Evolutionary conservation across 2,797 vertebrate species (phyloP), one percentile per base, ranked within the genome.

Genomic region (Nyctibius grandis): DNA sequence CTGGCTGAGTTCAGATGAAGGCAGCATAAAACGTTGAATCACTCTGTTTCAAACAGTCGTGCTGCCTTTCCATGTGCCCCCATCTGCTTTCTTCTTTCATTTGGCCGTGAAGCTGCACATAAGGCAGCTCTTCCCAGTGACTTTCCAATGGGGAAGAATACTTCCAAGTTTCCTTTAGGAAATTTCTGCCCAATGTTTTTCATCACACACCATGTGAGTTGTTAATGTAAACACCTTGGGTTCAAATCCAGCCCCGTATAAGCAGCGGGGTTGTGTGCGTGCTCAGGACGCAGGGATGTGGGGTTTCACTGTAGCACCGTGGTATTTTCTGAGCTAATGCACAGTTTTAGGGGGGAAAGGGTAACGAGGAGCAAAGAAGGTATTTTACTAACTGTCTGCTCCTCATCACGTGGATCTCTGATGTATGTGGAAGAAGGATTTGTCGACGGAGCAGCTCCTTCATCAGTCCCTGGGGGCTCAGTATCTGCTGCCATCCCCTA

Each of bases 221-320:
- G 44, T 73, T 80, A 22, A 44, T 54, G 34, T 48, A 20, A 31
- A 4, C 15, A 15, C 22, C 50, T 44, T 57, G 80, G 57, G 38
- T 34, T 78, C 70, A 47, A 56, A 44, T 56, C 51, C 19, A 54
- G 64, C 50, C 40, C 56, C 0, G 0, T 9, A 9, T 12, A 7
- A 31, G 45, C 72, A 33, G 38, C 6, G 7, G 63, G 42, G 34
- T 6, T 48, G n/a, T 8, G 50, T 20, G 15, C 1, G 0, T 23
- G 50, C 60, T 54, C 34, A 7, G 50, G 21, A 10, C 34, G 3
- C 2, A 1, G 26, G 45, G 33, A 9, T 36, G 2, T 3, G n/a
- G 11, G 8, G 5, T 23, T 74, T 68, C 23, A 6, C 42, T n/a
- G 0, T 1, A 11, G 36, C 9, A 13, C 9, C 0, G 0, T 14